Percentiles rank a stretch among this genome's conserved stretches.
Conservation (phyloP, 1,140 invertebrate genomes). For the Zaprionus ghesquierei region DNA sequence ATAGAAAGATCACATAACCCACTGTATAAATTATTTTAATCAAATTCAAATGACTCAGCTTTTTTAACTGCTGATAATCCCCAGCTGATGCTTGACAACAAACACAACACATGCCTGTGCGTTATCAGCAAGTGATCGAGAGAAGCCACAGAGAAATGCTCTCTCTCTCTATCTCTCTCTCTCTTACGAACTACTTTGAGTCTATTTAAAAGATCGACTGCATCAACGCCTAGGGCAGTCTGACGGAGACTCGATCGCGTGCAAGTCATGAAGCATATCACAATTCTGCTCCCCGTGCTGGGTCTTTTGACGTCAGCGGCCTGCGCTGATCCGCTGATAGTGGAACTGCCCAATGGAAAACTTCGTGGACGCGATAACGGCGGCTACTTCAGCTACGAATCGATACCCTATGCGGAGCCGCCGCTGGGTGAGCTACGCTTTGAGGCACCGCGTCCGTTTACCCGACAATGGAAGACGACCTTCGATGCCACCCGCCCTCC, state of each 20-base stretch:
- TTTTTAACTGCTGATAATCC: background rate
- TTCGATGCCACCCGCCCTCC: slow-evolving; percentile 3
- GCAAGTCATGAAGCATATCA: background rate
- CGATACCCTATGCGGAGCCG: slow-evolving; percentile 5
- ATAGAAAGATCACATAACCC: background rate
- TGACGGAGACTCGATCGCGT: background rate
- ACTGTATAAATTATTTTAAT: background rate
- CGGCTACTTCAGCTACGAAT: background rate
- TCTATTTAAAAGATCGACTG: background rate
- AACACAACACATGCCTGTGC: background rate
- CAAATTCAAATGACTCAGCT: background rate
- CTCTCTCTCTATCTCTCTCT: too few relatives aligned
- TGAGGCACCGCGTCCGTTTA: background rate
- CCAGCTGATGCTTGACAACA: background rate
- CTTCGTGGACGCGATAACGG: background rate
- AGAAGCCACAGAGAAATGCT: background rate
- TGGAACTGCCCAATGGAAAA: slow-evolving; percentile 6
- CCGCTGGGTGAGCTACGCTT: background rate
- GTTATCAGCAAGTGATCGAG: background rate
- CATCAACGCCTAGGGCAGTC: background rate
- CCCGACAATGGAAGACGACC: slow-evolving; percentile 15
- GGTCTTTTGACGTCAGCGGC: background rate
- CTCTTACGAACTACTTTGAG: background rate
- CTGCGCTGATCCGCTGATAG: background rate
- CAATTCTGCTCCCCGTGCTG: background rate